Conservation (phyloP, 2,797 vertebrate genomes). For the Chelonia mydas region DNA sequence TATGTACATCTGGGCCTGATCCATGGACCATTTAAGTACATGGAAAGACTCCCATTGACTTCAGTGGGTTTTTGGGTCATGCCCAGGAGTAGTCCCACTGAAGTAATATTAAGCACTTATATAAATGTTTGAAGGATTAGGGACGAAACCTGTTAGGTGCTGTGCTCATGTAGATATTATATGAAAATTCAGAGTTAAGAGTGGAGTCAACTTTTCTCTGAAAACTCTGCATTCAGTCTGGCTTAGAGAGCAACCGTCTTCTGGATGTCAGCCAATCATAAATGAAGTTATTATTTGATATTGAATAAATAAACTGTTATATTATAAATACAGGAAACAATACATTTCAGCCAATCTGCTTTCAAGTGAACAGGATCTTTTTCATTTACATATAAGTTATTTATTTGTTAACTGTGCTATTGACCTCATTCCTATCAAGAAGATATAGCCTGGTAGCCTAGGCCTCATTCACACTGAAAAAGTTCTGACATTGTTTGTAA, state of each 20-base stretch:
- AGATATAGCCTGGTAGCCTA: conserved; percentile 6
- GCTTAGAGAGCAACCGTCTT: not conserved
- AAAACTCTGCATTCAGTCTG: not conserved
- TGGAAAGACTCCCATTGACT: rapidly evolving
- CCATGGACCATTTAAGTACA: not conserved
- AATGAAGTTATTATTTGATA: not conserved
- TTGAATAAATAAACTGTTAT: not conserved
- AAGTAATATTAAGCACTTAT: not conserved
- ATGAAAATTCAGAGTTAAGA: not conserved
- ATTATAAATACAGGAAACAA: not conserved
- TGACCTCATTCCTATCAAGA: conserved; percentile 13
- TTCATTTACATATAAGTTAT: not conserved
- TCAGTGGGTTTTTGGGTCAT: not conserved
- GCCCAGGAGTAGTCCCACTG: not conserved
- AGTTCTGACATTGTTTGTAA: not conserved
- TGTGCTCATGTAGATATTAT: not conserved
- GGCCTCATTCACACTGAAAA: conserved; percentile 39
- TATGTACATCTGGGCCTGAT: rapidly evolving
- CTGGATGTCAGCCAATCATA: not conserved
- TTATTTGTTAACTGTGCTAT: conserved; percentile 27
- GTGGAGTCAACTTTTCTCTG: not conserved
- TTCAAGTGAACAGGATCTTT: not conserved
- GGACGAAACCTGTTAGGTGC: not conserved
- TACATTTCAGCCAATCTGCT: not conserved
- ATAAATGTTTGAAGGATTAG: not conserved